Evolutionary conservation across 2,888 invertebrate species (phyloP).

Genomic region (Chymomyza fuscimana): DNA sequence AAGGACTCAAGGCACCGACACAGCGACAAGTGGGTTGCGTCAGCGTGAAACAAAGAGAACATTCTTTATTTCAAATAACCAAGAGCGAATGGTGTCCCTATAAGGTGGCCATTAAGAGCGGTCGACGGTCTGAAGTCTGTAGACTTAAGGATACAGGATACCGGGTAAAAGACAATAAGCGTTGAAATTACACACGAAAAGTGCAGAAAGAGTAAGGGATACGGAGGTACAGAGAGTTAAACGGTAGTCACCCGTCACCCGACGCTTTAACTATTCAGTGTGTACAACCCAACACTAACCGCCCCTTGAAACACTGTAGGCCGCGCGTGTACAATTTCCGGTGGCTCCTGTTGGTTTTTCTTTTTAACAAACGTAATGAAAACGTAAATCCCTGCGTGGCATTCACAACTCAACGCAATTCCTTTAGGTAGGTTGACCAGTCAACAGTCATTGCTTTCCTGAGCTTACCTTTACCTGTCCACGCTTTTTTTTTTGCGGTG

Average conservation of each 20-base stretch:
- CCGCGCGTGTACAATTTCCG: conserved; percentile 12
- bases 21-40: conserved; percentile 17
- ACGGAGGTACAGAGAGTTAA: background rate
- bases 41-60: background rate
- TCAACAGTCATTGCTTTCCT: conserved; percentile 26
- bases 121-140: conserved; percentile 21
- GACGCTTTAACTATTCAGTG: background rate
- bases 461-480: conserved; percentile 46
- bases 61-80: background rate
- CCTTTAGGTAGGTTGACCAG: conserved; percentile 43
- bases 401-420: conserved; percentile 70
- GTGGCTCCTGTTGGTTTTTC: conserved; percentile 33
- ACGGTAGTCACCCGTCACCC: conserved; percentile 5
- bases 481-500: background rate
- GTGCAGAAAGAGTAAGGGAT: conserved; percentile 25
- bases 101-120: background rate
- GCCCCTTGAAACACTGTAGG: conserved; percentile 2
- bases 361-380: conserved; percentile 62
- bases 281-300: background rate
- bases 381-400: conserved; percentile 70
- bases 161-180: conserved; percentile 58
- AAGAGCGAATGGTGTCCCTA: background rate
- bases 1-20: conserved; percentile 38
- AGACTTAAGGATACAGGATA: conserved; percentile 12
- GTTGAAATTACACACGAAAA: conserved; percentile 65